Conservation (phyloP, 1,140 invertebrate species). For the Andrena cerasifolii region DNA sequence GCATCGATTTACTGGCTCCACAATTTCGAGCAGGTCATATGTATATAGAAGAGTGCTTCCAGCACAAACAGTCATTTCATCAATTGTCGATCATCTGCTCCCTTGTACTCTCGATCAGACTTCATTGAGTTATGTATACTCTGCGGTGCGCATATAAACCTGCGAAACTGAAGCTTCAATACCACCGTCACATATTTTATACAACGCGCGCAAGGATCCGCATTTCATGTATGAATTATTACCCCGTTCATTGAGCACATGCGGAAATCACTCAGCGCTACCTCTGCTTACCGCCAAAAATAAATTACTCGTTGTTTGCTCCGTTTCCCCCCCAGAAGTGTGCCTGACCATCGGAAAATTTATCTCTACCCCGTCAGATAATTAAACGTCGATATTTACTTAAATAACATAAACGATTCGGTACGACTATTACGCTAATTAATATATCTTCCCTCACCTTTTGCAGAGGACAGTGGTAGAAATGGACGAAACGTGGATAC, state of each 20-base stretch:
- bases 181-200: conserved; percentile 62
- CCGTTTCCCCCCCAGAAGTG: background rate
- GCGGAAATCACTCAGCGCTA: conserved; percentile 72
- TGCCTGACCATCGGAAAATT: conserved; percentile 9
- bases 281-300: conserved; percentile 49
- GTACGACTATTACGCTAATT: background rate
- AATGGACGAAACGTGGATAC: no score
- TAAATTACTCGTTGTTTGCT: conserved; percentile 54
- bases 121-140: conserved; percentile 14
- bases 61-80: background rate
- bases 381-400: conserved; percentile 4
- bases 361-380: background rate
- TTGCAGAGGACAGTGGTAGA: no score
- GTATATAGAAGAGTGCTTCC: background rate
- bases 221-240: conserved; percentile 74
- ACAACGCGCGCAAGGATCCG: conserved; percentile 43
- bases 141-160: conserved; percentile 41
- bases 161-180: conserved; percentile 50
- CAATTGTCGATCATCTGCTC: background rate
- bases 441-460: background rate
- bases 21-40: no score
- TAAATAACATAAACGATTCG: conserved; percentile 10
- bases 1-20: no score
- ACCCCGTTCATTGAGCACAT: conserved; percentile 67
- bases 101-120: conserved; percentile 44